Evolutionary conservation across 2,888 invertebrate genomes (phyloP), one percentile per base, ranked within the genome.

Genomic region (Gisinianus flammeolus): DNA sequence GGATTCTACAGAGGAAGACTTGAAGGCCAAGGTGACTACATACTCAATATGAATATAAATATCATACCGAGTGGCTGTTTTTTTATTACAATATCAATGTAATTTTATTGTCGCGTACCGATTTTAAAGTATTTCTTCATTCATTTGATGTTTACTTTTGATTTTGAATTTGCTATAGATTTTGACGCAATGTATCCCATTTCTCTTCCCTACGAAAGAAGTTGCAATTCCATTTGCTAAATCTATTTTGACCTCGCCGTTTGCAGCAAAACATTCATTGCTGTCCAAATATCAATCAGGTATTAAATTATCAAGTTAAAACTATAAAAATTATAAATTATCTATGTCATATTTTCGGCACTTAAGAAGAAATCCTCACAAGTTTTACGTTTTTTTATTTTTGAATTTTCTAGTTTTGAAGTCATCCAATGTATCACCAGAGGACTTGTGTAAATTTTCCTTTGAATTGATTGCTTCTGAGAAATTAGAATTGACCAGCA

Each of bases 181-280:
- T 4, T 88, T 92, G 69, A 85, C 91, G 52, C 88, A 89, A 0
- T 86, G 92, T 28, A 86, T 92, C 33, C 92, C 92, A 16, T 90
- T 90, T 85, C 85, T 93, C 6, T 90, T 92, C 82, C 91, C 92
- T 0, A 85, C 86, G 68, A 87, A 89, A 79, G 82, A 87, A 2
- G 83, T 85, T 0, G 89, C 89, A 81, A 85, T 88, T 0, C 82
- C 83, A 0, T 86, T 88, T 69, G 86, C 90, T 0, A 87, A 87
- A 83, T 86, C 87, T 73, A 86, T 90, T 26, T 81, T 90, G 10
- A 71, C 85, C 3, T 87, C 88, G 0, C 85, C 88, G 12, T 89
- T 90, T 79, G 87, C 88, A 2, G 86, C 86, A 74, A 87, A 88
- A 16, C 87, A 88, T 81, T 75, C 81, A 1, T 86, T 87, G 71